Evolutionary conservation across 2,888 invertebrate genomes (phyloP), one percentile per base, ranked within the genome.

Genomic region (Adelphocoris suturalis): DNA sequence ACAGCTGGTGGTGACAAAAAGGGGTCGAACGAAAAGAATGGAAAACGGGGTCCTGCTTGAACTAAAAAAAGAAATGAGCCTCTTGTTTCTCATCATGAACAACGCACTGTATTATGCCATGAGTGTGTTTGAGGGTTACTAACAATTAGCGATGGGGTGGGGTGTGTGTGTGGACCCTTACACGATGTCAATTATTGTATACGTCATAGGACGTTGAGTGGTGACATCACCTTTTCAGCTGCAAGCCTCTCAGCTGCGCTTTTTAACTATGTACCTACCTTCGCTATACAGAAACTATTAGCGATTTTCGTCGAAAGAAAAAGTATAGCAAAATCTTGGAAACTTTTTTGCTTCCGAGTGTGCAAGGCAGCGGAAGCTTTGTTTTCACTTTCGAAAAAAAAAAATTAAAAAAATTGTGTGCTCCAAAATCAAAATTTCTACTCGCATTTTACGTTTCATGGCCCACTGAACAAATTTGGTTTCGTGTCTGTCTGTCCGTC

Each of bases 11-110:
- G 11, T 68, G 68, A 68, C 68, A 68, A 68, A 68, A 68, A 68
- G 27, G 68, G 68, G 68, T 23, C 68, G 68, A 23, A 23, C 23
- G 68, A 23, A 68, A 68, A 68, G 68, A 68, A 68, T 68, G 68
- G 23, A 68, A n/a, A 68, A 68, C 11, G 23, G 23, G 2, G 23
- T 9, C 68, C 68, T 68, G 23, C 68, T 12, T 2, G 11, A 19
- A 68, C 68, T 68, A 27, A 68, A 68, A n/a, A 68, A 68, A 68
- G 68, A 68, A 68, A 68, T 68, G 68, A 68, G 68, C 27, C 68
- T 68, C 68, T 68, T 68, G 68, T 68, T 68, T 68, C 27, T 4
- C 23, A 68, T 57, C 57, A 57, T 14, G 16, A 57, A 57, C n/a
- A n/a, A 5, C 57, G 16, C 13, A 23, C 12, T 68, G 19, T 23